These are phyloP conservation scores for Garrulus glandarius DNA, from an alignment of 2,797 vertebrate species.

Conservation along the genomic window DNA sequence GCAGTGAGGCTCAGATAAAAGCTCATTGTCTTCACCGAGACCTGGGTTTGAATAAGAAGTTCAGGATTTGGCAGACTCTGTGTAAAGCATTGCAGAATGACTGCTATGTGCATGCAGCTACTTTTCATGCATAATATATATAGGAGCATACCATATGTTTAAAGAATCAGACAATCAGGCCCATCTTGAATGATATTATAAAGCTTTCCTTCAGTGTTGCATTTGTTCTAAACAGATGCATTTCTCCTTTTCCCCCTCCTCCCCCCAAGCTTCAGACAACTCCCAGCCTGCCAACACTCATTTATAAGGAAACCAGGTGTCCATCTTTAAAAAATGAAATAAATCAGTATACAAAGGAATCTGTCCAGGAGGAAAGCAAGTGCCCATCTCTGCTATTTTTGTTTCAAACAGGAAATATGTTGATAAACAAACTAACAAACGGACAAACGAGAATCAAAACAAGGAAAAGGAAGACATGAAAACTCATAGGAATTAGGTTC, in stretches of 20 bases:
- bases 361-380: conserved; percentile 12
- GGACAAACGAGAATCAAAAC: conserved; percentile 46
- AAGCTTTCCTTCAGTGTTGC: conserved; percentile 10
- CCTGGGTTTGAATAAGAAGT: neutral
- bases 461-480: neutral
- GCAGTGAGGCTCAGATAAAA: neutral
- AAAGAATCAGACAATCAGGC: conserved; percentile 16
- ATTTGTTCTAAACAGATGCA: conserved; percentile 51
- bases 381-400: conserved; percentile 37
- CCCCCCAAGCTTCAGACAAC: neutral
- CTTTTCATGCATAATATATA: conserved; percentile 46
- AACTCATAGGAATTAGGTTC: conserved; percentile 20
- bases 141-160: conserved; percentile 58
- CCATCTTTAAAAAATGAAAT: conserved; percentile 1
- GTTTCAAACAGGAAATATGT: conserved; percentile 16
- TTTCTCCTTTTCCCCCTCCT: neutral
- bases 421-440: conserved; percentile 48
- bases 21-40: neutral
- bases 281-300: conserved; percentile 8
- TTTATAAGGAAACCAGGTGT: conserved; percentile 35
- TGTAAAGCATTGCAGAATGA: conserved; percentile 8
- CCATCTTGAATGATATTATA: neutral
- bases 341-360: conserved; percentile 27
- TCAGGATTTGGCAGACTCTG: conserved; percentile 24
- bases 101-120: conserved; percentile 38